Conservation (phyloP, 2,113 vertebrate species). For the Crocuta crocuta region DNA sequence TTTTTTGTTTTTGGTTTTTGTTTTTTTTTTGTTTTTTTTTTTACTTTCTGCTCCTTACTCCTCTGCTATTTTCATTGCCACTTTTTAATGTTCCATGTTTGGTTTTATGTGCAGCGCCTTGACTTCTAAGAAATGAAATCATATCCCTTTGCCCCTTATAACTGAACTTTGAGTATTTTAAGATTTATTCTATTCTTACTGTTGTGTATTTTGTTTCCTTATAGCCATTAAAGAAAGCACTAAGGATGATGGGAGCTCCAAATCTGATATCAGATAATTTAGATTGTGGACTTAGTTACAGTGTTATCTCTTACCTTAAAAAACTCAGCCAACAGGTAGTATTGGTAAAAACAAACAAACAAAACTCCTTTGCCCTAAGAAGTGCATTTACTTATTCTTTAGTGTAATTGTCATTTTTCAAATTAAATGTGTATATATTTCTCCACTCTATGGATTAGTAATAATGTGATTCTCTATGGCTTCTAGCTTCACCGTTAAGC, state of each 20-base stretch:
- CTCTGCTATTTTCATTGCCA: constrained; percentile 81
- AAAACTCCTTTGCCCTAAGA: constrained; percentile 89
- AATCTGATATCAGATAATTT: constrained; percentile 93
- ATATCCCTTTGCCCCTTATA: constrained; percentile 88
- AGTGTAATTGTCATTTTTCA: constrained; percentile 84
- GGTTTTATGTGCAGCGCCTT: constrained; percentile 81
- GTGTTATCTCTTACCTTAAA: constrained; percentile 94
- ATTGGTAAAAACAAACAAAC: constrained; percentile 87
- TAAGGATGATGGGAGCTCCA: constrained; percentile 94
- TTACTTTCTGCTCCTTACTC: constrained; percentile 75
- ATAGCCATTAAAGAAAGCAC: constrained; percentile 94
- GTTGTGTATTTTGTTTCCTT: constrained; percentile 91
- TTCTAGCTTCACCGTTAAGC: constrained; percentile 79
- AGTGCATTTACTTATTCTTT: constrained; percentile 89
- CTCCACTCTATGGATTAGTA: constrained; percentile 76
- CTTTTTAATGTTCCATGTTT: constrained; percentile 82
- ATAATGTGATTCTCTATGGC: constrained; percentile 79
- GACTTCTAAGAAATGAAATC: constrained; percentile 84
- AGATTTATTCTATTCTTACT: constrained; percentile 89
- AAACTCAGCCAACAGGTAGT: constrained; percentile 95
- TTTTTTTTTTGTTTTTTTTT: constrained; percentile 74
- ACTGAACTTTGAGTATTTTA: constrained; percentile 88
- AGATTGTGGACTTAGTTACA: constrained; percentile 94
- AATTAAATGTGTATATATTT: constrained; percentile 81
- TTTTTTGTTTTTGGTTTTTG: too few relatives aligned